Evolutionary conservation across 2,888 invertebrate genomes (phyloP).

Genomic region (Mongoloraphidia duomilia): DNA sequence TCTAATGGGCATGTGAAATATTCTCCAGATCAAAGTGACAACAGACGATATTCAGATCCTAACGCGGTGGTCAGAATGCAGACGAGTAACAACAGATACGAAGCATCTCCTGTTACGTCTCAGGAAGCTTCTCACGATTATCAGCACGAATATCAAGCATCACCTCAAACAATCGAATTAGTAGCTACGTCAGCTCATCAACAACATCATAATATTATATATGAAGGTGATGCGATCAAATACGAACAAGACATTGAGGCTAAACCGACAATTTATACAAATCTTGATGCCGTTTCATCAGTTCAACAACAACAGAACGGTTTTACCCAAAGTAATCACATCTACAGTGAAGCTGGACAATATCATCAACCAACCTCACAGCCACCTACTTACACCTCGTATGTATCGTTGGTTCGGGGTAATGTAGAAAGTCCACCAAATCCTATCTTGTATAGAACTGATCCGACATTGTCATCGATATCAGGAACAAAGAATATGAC

Average conservation of each 20-base stretch:
- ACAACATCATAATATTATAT: slow-evolving; percentile 23
- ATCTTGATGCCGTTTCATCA: slow-evolving; percentile 46
- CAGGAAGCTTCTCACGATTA: slow-evolving; percentile 8
- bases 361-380: slow-evolving; percentile 6
- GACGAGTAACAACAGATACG: too few relatives aligned
- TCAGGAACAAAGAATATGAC: slow-evolving; percentile 26
- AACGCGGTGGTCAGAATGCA: too few relatives aligned
- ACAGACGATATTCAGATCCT: too few relatives aligned
- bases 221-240: slow-evolving; percentile 13
- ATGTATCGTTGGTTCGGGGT: slow-evolving; percentile 13
- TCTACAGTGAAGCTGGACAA: slow-evolving; percentile 9
- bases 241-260: slow-evolving; percentile 12
- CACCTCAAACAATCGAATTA: slow-evolving; percentile 28
- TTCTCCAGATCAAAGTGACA: too few relatives aligned
- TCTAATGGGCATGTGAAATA: too few relatives aligned
- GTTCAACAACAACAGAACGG: slow-evolving; percentile 18
- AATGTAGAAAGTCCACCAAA: slow-evolving; percentile 35
- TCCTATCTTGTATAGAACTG: slow-evolving; percentile 44
- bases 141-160: slow-evolving; percentile 11
- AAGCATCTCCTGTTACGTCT: too few relatives aligned
- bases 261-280: slow-evolving; percentile 38
- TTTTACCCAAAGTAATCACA: background rate
- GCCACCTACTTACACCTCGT: slow-evolving; percentile 5
- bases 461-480: slow-evolving; percentile 52
- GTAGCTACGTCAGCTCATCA: slow-evolving; percentile 30